phyloP scores from a whole-genome alignment of 1,140 invertebrate genomes.

The Hirudo medicinalis region DNA sequence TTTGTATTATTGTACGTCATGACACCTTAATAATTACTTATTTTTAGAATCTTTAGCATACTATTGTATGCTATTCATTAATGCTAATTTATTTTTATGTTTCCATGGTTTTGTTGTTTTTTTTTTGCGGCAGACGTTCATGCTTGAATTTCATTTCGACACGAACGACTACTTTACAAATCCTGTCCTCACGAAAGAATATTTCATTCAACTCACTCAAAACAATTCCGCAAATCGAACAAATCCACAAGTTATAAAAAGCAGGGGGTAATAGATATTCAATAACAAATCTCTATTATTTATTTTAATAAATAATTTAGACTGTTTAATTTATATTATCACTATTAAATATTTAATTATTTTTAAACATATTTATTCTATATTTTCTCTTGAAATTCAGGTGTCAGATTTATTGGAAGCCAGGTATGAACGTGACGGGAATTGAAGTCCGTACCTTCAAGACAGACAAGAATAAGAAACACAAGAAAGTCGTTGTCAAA shows the following conservation, averaged over 20 bases:
- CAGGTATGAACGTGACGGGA: slow-evolving; percentile 3
- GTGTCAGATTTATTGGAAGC: slow-evolving; percentile 13
- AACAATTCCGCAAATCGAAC: neutral
- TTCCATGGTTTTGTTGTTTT: neutral
- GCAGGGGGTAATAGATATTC: neutral
- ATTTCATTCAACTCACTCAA: neutral
- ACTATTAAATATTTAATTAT: too few relatives aligned
- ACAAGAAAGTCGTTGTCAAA: slow-evolving; percentile 3
- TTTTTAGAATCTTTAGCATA: too few relatives aligned
- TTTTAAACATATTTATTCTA: too few relatives aligned
- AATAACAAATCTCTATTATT: neutral
- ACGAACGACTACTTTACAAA: slow-evolving; percentile 9
- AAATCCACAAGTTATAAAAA: slow-evolving; percentile 5
- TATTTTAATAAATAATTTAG: neutral
- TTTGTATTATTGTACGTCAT: too few relatives aligned
- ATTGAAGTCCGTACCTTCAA: slow-evolving; percentile 3
- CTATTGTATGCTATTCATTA: too few relatives aligned
- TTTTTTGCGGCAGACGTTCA: neutral
- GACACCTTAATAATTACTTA: too few relatives aligned
- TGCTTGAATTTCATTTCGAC: slow-evolving; percentile 12
- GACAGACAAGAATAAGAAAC: slow-evolving; percentile 9
- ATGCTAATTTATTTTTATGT: too few relatives aligned
- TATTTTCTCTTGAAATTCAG: neutral
- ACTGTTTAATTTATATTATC: neutral
- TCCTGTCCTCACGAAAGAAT: neutral